Percentiles rank a stretch among this genome's conserved stretches.
These are phyloP conservation scores for Theropithecus gelada DNA, from an alignment of 2,113 vertebrate genomes.

Conservation along the genomic window DNA sequence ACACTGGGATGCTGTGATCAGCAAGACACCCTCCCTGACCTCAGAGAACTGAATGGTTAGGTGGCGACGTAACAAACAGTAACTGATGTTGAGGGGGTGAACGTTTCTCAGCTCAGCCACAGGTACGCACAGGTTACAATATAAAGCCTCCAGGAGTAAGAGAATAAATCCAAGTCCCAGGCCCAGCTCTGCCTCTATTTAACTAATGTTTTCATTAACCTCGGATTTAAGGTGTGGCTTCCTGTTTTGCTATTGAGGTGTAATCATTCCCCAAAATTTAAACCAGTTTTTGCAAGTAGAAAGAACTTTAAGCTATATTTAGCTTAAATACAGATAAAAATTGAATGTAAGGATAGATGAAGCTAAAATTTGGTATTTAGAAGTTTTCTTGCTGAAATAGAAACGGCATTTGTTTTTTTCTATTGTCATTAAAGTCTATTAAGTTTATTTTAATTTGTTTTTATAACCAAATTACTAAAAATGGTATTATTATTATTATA, in stretches of 20 bases:
- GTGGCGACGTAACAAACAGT: not conserved
- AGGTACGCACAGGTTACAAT: not conserved
- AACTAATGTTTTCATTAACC: conserved; percentile 35
- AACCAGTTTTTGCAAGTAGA: conserved; percentile 11
- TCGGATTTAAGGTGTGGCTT: conserved; percentile 5
- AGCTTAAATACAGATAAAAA: conserved; percentile 18
- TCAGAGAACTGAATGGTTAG: not conserved
- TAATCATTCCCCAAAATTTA: not conserved
- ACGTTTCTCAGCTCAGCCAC: not conserved
- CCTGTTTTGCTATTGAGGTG: not conserved
- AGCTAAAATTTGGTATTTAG: not conserved
- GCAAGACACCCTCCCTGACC: not conserved
- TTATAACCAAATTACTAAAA: conserved; percentile 56
- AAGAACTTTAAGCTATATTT: not conserved
- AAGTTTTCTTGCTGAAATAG: conserved; percentile 16
- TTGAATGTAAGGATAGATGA: not conserved
- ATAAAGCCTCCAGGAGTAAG: not conserved
- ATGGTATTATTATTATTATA: conserved; percentile 32
- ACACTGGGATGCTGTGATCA: not conserved
- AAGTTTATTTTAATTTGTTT: conserved; percentile 41
- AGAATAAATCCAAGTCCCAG: not conserved
- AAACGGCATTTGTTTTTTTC: conserved; percentile 12
- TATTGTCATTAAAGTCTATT: not conserved
- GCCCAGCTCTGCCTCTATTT: not conserved
- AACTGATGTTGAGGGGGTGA: not conserved